Evolutionary conservation across 2,888 invertebrate species (phyloP).

Genomic region (Sminthurinus aureus): DNA sequence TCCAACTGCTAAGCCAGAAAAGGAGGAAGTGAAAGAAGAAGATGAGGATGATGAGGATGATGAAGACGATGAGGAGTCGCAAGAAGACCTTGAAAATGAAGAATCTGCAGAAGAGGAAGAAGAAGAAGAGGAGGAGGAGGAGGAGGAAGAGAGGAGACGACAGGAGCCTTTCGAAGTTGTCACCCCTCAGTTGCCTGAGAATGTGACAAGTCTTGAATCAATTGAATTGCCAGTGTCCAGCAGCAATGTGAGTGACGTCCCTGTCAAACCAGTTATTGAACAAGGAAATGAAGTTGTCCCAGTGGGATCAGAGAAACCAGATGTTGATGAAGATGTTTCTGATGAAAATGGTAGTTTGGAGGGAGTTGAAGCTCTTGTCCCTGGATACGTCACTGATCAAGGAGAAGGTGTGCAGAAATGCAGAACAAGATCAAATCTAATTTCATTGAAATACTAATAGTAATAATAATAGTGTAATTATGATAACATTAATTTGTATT

Average conservation of each 20-base stretch:
- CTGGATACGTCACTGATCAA: constrained; percentile 59
- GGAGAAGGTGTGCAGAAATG: constrained; percentile 49
- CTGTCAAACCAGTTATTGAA: constrained; percentile 32
- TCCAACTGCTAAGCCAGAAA: constrained; percentile 26
- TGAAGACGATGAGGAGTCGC: constrained; percentile 38
- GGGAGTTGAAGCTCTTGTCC: constrained; percentile 57
- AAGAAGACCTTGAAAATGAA: constrained; percentile 43
- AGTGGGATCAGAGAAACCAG: constrained; percentile 30
- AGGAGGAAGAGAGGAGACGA: constrained; percentile 49
- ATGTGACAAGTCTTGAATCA: constrained; percentile 32
- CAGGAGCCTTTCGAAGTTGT: constrained; percentile 42
- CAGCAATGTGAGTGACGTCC: constrained; percentile 11
- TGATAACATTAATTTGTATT: too few relatives aligned
- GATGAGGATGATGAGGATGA: constrained; percentile 51
- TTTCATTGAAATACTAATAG: too few relatives aligned
- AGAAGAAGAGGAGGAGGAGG: constrained; percentile 51
- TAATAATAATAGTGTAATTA: too few relatives aligned
- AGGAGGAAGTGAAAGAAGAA: constrained; percentile 40
- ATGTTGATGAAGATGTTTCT: constrained; percentile 36
- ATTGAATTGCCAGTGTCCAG: constrained; percentile 27
- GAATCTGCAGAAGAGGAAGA: constrained; percentile 51
- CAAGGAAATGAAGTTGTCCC: constrained; percentile 39
- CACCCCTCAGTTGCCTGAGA: constrained; percentile 17
- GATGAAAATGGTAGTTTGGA: constrained; percentile 33
- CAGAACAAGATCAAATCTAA: too few relatives aligned